Percentiles rank a stretch among this genome's conserved stretches.
Evolutionary conservation across 2,888 invertebrate species (phyloP).

Genomic region (Mythimna loreyi): DNA sequence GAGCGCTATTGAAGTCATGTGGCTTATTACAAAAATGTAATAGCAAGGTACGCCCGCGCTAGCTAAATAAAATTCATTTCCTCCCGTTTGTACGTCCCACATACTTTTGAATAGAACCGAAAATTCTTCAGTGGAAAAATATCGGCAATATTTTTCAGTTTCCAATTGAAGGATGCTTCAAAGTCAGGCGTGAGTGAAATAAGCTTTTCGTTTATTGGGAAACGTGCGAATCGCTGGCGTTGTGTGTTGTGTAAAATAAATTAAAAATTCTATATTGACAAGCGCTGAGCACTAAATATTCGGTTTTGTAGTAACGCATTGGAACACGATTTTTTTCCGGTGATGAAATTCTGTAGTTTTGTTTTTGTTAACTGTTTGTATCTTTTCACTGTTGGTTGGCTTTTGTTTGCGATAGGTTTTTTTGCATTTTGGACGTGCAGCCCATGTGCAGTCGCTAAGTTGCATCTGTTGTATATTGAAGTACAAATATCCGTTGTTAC

Average conservation of each 20-base stretch:
- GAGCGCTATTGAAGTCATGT: slow-evolving; percentile 42
- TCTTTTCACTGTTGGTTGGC: slow-evolving; percentile 22
- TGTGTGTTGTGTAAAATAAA: slow-evolving; percentile 72
- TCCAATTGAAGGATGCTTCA: slow-evolving; percentile 81
- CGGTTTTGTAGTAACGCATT: slow-evolving; percentile 34
- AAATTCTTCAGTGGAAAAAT: slow-evolving; percentile 78
- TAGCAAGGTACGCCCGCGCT: slow-evolving; percentile 46
- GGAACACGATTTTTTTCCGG: slow-evolving; percentile 37
- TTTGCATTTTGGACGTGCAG: slow-evolving; percentile 22
- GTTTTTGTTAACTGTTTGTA: slow-evolving; percentile 35
- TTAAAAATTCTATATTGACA: slow-evolving; percentile 68
- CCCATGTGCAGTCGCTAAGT: slow-evolving; percentile 4
- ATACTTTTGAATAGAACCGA: slow-evolving; percentile 78
- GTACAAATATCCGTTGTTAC: not conserved
- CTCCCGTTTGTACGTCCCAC: slow-evolving; percentile 65
- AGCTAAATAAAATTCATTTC: slow-evolving; percentile 73
- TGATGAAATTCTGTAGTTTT: slow-evolving; percentile 42
- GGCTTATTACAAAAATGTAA: slow-evolving; percentile 58
- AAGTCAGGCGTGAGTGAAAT: slow-evolving; percentile 81
- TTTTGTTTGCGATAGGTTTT: slow-evolving; percentile 24
- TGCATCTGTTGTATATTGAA: slow-evolving; percentile 1
- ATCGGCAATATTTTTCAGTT: slow-evolving; percentile 84
- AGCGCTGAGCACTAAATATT: slow-evolving; percentile 56
- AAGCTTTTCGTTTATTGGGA: slow-evolving; percentile 81
- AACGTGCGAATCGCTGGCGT: slow-evolving; percentile 70